Conservation (phyloP, 2,113 vertebrate genomes). For the Lophura nycthemera region DNA sequence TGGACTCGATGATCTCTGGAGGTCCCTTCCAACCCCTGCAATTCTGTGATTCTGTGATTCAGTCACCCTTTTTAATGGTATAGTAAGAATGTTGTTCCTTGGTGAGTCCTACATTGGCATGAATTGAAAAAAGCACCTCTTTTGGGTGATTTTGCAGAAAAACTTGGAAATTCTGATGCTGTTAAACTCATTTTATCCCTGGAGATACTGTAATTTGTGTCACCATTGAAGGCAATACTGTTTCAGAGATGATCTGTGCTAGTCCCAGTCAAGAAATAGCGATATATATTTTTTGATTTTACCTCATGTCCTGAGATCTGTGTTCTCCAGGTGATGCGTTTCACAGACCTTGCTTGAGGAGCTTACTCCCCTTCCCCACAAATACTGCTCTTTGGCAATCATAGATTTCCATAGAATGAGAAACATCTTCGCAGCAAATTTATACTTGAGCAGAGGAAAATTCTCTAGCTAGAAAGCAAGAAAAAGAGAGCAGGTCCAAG, state of each 20-base stretch:
- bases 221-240: neutral
- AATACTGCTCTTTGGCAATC: neutral
- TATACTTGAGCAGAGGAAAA: neutral
- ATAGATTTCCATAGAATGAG: neutral
- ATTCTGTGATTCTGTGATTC: too few species aligned
- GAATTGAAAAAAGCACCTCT: conserved; percentile 32
- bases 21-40: too few species aligned
- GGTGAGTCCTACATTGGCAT: neutral
- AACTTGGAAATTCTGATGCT: conserved; percentile 25
- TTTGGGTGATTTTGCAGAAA: conserved; percentile 5
- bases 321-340: neutral
- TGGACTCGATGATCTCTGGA: too few species aligned
- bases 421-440: conserved; percentile 2
- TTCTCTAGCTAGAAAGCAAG: neutral
- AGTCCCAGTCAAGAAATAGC: neutral
- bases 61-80: neutral
- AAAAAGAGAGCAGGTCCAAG: neutral
- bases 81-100: conserved; percentile 26
- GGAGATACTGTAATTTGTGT: neutral
- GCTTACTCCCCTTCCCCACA: neutral
- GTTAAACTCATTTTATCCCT: neutral
- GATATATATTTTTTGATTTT: neutral
- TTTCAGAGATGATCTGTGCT: neutral
- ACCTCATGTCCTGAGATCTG: neutral
- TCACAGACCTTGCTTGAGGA: neutral